Evolutionary conservation across 2,888 invertebrate genomes (phyloP), one percentile per base, ranked within the genome.

Genomic region (Sminthurides aquaticus): DNA sequence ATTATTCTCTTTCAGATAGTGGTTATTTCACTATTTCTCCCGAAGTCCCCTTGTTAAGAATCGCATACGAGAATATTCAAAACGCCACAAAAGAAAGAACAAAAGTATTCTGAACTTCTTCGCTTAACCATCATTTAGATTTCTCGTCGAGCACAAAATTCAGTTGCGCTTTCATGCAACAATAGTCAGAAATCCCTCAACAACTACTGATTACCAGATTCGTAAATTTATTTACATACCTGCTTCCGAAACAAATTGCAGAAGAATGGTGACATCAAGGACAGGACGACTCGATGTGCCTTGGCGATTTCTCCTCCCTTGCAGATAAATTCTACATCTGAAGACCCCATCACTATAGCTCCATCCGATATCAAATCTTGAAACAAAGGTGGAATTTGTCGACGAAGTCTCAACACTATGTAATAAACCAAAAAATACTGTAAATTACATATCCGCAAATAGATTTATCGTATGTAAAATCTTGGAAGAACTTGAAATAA

Each of bases 281-380:
- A 15, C 52, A 52, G 22, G 8, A 52, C 22, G 22, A 52, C 22
- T 20, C 52, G 52, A 20, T 52, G 52, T 18, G 20, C 52, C 22
- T 20, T 52, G 5, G 20, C 52, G 20, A 52, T 22, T 52, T 52
- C 20, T 5, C 52, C 52, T 8, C 22, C 52, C 20, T 52, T 52
- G 52, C 52, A 52, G 5, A 52, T 22, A 20, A 52, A 52, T 20
- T 52, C 52, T 5, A 52, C 52, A 52, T 52, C 52, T 8, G 52
- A 5, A 20, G 52, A 8, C 20, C 22, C 52, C 52, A 20, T 22
- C 11, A 8, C 18, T 8, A 43, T 43, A 15, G 15, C 52, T 18
- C 15, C 20, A 8, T 52, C 52, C 18, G 52, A 18, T 22, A 52
- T 5, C 20, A 52, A 5, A 20, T 52, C 52, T 52, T 52, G 52